Evolutionary conservation across 23 tunicate genomes (phyloP), one percentile per base, ranked within the genome.

Genomic region (Styela clava): DNA sequence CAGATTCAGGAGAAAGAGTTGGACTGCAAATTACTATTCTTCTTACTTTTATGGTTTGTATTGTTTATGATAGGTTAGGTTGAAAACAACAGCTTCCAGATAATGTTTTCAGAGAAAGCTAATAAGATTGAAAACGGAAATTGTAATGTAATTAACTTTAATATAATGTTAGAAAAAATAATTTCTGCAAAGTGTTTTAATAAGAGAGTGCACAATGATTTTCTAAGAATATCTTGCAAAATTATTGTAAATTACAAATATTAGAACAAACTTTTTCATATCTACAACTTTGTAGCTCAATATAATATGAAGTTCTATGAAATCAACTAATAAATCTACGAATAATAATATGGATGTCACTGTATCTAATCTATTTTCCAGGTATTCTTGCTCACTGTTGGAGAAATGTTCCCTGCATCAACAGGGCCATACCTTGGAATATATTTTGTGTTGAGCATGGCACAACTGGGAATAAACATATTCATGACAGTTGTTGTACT

Each of bases 381-480:
- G 95, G 95, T 89, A 2, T 89, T 89, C 63, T 83, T 89, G 69
- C 74, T 89, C 9, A 87, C 95, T 1, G 95, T 89, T 16, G 95
- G 95, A 2, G 95, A 89, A 68, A 89, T 89, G 95, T 89, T 89
- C 72, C 95, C 95, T 12, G 95, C 95, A 3, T 89, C 95, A 1
- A 89, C 95, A 28, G 95, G 95, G 5, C 95, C 95, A n/a, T 89
- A 89, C 74, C 30, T 89, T 68, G 95, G 95, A 33, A 74, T 89
- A 1, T 89, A 89, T 52, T 89, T 89, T 52, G 95, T 89, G 25
- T 34, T 89, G 22, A 84, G 95, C 44, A 89, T 89, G 95, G 88
- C 78, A 24, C 76, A 84, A 72, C 79, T 89, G 20, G 95, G 95
- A 3, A 44, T 89, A 1, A 89, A 89, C 52, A 87, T 89, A 34